phyloP scores from a whole-genome alignment of 35 echinoderm and acorn worm species.

The Stichopus chloronotus region DNA sequence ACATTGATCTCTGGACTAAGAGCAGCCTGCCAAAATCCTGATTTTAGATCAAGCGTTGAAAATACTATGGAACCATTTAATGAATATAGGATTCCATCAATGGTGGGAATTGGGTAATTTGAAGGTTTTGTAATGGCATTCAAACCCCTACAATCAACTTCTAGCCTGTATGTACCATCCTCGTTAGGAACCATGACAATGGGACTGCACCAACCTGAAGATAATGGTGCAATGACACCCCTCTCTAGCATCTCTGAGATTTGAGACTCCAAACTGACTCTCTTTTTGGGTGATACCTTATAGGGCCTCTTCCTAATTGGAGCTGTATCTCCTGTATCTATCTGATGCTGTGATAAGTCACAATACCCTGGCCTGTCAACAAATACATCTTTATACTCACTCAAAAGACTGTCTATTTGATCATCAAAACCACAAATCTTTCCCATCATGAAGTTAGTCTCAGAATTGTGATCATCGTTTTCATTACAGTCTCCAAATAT shows the following conservation, averaged over 20 bases:
- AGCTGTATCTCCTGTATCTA: constrained; percentile 18
- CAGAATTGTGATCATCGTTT: not conserved
- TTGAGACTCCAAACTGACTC: not conserved
- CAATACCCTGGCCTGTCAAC: constrained; percentile 29
- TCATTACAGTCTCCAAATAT: not conserved
- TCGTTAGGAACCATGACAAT: constrained; percentile 15
- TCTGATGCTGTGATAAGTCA: not conserved
- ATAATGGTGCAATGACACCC: not conserved
- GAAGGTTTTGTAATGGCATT: constrained; percentile 23
- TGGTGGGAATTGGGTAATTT: constrained; percentile 34
- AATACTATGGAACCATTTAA: constrained; percentile 4
- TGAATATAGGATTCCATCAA: constrained; percentile 24
- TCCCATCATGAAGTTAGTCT: not conserved
- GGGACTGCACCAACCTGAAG: not conserved
- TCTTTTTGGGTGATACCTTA: constrained; percentile 16
- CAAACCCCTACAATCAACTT: constrained; percentile 8
- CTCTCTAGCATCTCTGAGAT: constrained; percentile 8
- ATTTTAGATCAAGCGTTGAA: constrained; percentile 25
- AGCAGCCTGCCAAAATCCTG: constrained; percentile 18
- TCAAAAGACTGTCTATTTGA: not conserved
- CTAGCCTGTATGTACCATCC: constrained; percentile 21
- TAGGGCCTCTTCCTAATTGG: not conserved
- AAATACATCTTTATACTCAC: constrained; percentile 33
- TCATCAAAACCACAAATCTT: constrained; percentile 16
- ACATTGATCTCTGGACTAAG: not conserved